phyloP scores from a whole-genome alignment of 2,113 vertebrate species.

The Oryzias woworae region DNA sequence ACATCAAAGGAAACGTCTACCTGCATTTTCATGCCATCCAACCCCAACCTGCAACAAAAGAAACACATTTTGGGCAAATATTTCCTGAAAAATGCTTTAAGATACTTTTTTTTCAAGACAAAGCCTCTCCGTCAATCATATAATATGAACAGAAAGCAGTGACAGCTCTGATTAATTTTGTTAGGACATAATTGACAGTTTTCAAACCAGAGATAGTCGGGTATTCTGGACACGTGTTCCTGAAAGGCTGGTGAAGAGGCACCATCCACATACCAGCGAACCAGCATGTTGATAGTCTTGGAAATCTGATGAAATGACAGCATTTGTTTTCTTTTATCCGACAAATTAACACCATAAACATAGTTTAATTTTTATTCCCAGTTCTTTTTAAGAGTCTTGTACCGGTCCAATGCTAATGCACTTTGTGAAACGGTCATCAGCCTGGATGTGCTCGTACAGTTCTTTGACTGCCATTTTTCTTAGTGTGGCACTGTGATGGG shows the following conservation, averaged over 20 bases:
- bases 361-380: background rate
- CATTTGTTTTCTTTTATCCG: background rate
- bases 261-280: conserved; percentile 89
- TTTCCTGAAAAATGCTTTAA: too few relatives aligned
- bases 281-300: conserved; percentile 95
- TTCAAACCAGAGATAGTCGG: conserved; percentile 93
- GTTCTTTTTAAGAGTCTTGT: conserved; percentile 23
- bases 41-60: conserved; percentile 84
- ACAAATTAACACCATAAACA: too few relatives aligned
- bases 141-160: too few relatives aligned
- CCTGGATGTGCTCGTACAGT: conserved; percentile 88
- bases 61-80: too few relatives aligned
- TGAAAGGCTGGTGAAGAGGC: conserved; percentile 81
- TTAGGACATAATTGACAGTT: background rate
- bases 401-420: conserved; percentile 94
- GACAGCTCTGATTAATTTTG: background rate
- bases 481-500: conserved; percentile 80
- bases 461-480: conserved; percentile 77
- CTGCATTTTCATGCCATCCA: conserved; percentile 99
- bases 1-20: conserved; percentile 66
- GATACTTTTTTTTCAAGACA: too few relatives aligned
- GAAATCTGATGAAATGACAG: conserved; percentile 82
- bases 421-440: conserved; percentile 91
- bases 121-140: too few relatives aligned
- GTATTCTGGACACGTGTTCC: conserved; percentile 89